phyloP scores from a whole-genome alignment of 2,888 invertebrate genomes.

The Apantesis nais region DNA sequence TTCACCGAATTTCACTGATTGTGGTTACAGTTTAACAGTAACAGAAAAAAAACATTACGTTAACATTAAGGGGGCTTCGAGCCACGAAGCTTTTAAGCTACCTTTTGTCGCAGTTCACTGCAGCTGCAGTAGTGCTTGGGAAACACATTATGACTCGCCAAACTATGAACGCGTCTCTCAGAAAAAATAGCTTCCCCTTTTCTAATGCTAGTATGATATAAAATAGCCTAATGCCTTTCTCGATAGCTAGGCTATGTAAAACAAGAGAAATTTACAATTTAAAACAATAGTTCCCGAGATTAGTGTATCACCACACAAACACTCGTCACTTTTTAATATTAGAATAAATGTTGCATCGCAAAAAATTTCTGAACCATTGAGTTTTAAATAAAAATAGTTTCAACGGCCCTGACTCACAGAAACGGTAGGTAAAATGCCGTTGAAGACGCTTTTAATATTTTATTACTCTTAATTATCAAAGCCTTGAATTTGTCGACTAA shows the following conservation, averaged over 20 bases:
- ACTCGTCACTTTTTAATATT: background rate
- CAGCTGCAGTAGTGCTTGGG: no score
- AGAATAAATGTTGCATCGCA: background rate
- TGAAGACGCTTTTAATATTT: background rate
- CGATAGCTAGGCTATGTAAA: no score
- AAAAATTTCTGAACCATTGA: background rate
- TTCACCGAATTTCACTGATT: background rate
- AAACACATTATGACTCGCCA: background rate
- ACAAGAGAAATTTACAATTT: no score
- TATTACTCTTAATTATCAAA: background rate
- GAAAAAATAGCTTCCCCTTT: background rate
- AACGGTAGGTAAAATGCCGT: background rate
- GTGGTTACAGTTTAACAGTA: background rate
- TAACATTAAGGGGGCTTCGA: background rate
- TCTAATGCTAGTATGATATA: no score
- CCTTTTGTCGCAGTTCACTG: no score
- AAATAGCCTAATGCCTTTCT: no score
- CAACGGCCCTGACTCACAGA: background rate
- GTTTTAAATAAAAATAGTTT: background rate
- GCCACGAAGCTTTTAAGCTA: background rate
- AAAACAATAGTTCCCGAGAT: no score
- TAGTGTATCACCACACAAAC: background rate
- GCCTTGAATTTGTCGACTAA: constrained; percentile 5
- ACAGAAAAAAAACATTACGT: background rate
- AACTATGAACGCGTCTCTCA: background rate